These are phyloP conservation scores for Cettia cetti DNA, from an alignment of 2,113 vertebrate genomes.

Conservation along the genomic window DNA sequence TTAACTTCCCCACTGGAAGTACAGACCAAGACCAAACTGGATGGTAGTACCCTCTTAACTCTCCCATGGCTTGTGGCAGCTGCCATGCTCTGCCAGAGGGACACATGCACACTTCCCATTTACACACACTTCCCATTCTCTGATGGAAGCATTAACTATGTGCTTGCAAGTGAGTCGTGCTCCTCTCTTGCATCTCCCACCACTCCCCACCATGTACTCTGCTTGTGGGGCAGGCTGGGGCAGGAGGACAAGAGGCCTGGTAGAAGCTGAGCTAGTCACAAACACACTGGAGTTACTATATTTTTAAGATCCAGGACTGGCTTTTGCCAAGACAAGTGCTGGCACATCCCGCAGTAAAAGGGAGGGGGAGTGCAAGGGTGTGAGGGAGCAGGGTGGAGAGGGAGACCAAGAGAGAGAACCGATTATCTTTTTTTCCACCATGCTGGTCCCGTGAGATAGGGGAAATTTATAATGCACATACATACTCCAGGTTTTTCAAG, in stretches of 20 bases:
- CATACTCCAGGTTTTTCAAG: neutral
- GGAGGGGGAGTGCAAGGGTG: neutral
- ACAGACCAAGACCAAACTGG: neutral
- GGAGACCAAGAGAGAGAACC: neutral
- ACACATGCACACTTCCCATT: neutral
- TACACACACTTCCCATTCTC: neutral
- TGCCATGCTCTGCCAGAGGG: neutral
- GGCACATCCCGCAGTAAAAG: neutral
- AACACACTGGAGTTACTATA: neutral
- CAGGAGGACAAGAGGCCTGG: neutral
- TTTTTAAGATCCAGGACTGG: neutral
- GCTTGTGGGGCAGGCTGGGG: neutral
- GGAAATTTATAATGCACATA: neutral
- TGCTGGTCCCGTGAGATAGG: slow-evolving; percentile 2
- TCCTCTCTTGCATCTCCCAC: neutral
- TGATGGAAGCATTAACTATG: neutral
- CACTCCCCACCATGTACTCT: neutral
- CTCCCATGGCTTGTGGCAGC: neutral
- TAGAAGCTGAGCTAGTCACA: neutral
- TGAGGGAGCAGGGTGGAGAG: neutral
- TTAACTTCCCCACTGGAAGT: neutral
- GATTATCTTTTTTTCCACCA: neutral
- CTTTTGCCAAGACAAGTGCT: slow-evolving; percentile 52
- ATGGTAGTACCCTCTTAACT: neutral
- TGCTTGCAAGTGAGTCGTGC: neutral